phyloP scores from a whole-genome alignment of 2,888 invertebrate genomes.

The Carcina quercana region DNA sequence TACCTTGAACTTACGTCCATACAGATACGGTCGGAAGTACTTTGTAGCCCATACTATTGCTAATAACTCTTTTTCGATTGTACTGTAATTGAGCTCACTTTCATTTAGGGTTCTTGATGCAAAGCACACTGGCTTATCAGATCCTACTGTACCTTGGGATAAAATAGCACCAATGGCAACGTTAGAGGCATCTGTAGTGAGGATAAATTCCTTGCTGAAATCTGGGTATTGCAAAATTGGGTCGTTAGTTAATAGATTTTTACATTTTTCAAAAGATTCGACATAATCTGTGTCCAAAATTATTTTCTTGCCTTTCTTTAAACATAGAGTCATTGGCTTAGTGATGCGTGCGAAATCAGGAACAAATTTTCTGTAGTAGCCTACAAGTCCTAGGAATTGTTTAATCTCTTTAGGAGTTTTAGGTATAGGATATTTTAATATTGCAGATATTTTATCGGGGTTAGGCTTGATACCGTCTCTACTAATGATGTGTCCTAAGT shows the following conservation, averaged over 20 bases:
- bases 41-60: conserved; percentile 11
- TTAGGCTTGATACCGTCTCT: conserved; percentile 19
- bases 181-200: conserved; percentile 4
- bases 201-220: conserved; percentile 19
- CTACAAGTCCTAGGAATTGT: conserved; percentile 26
- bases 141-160: conserved; percentile 2
- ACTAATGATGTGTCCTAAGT: conserved; percentile 16
- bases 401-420: conserved; percentile 14
- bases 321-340: conserved; percentile 18
- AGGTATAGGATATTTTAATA: conserved; percentile 17
- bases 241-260: conserved; percentile 15
- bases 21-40: conserved; percentile 9
- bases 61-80: conserved; percentile 12
- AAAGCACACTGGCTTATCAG: conserved; percentile 3
- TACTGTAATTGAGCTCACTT: conserved; percentile 13
- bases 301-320: conserved; percentile 20
- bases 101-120: conserved; percentile 4
- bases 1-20: neutral
- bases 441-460: conserved; percentile 18
- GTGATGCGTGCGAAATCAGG: conserved; percentile 26
- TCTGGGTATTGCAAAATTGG: conserved; percentile 34
- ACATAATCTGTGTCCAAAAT: conserved; percentile 17
- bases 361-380: conserved; percentile 38
- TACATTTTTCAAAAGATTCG: conserved; percentile 17
- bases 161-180: conserved; percentile 2